phyloP scores from a whole-genome alignment of 1,140 invertebrate species.

The Drosophila melanica region DNA sequence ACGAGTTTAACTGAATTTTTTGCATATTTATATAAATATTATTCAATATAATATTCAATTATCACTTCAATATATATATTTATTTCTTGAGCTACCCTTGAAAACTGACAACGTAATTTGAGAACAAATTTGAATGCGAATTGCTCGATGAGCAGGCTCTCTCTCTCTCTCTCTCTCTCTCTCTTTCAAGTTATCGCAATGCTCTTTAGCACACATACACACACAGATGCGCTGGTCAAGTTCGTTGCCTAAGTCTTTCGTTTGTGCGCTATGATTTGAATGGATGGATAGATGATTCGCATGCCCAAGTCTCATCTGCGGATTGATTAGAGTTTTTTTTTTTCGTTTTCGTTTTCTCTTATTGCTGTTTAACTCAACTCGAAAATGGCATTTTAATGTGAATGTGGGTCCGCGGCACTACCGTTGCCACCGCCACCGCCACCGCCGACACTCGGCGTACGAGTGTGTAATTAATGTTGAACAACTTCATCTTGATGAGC shows the following conservation, averaged over 20 bases:
- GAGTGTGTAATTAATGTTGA: slow-evolving; percentile 69
- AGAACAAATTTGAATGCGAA: slow-evolving; percentile 33
- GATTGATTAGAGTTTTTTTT: slow-evolving; percentile 41
- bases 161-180: slow-evolving; percentile 6
- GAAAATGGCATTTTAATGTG: slow-evolving; percentile 58
- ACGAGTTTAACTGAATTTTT: not conserved
- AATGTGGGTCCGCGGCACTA: slow-evolving; percentile 38
- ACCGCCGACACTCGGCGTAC: slow-evolving; percentile 28
- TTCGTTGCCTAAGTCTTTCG: slow-evolving; percentile 75
- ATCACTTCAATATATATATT: not conserved
- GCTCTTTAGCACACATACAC: slow-evolving; percentile 2
- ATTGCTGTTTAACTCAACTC: slow-evolving; percentile 37
- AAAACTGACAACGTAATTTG: slow-evolving; percentile 16
- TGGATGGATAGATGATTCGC: slow-evolving; percentile 48
- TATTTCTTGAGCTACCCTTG: slow-evolving; percentile 13
- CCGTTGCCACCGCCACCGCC: slow-evolving; percentile 16
- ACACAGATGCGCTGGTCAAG: slow-evolving; percentile 29
- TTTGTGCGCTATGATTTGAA: slow-evolving; percentile 44
- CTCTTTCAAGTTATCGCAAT: not conserved
- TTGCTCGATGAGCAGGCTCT: slow-evolving; percentile 12
- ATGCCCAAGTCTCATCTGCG: slow-evolving; percentile 43
- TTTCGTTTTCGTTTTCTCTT: slow-evolving; percentile 1
- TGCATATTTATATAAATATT: not conserved
- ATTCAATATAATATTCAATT: not conserved
- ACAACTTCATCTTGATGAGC: slow-evolving; percentile 76